Percentiles rank a stretch among this genome's conserved stretches.
Conservation (phyloP, 53 echinoderm and acorn worm species). For the Arbacia lixula region DNA sequence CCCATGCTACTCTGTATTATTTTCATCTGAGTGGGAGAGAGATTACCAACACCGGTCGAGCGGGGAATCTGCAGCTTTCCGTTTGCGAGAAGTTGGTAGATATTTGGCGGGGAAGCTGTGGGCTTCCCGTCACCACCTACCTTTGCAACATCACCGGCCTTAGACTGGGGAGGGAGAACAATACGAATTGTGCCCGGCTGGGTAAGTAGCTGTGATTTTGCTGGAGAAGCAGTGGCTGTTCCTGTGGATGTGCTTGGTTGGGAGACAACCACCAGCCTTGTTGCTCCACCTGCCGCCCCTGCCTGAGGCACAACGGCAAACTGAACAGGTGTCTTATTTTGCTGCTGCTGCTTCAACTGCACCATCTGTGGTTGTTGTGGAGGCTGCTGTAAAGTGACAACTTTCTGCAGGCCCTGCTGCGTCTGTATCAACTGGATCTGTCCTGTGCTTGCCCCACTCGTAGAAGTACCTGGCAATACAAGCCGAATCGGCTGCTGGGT, state of each 20-base stretch:
- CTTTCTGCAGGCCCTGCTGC: conserved; percentile 27
- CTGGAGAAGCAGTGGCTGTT: conserved; percentile 13
- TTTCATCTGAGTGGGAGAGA: conserved; percentile 3
- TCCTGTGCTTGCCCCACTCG: conserved; percentile 10
- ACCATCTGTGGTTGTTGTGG: conserved; percentile 38
- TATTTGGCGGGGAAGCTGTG: conserved; percentile 9
- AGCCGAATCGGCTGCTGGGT: conserved; percentile 44
- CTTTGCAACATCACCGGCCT: conserved; percentile 23
- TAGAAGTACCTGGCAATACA: conserved; percentile 29
- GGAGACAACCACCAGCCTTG: conserved; percentile 13
- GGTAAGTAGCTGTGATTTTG: conserved; percentile 29
- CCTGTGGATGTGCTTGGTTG: conserved; percentile 25
- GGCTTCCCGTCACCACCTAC: neutral
- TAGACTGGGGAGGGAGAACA: conserved; percentile 30
- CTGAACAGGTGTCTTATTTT: conserved; percentile 34
- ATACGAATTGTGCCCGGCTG: conserved; percentile 41
- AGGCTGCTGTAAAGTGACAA: conserved; percentile 25
- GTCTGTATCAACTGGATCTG: conserved; percentile 46
- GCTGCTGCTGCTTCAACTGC: conserved; percentile 11
- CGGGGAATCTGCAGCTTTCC: conserved; percentile 10
- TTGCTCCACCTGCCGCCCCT: conserved; percentile 25
- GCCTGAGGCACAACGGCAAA: conserved; percentile 33
- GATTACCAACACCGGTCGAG: neutral
- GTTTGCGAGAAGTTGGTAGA: conserved; percentile 36
- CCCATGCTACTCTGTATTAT: conserved; percentile 43